Base-by-base conservation (phyloP, 2,888 invertebrate genomes). In the Phortica okadai region DNA sequence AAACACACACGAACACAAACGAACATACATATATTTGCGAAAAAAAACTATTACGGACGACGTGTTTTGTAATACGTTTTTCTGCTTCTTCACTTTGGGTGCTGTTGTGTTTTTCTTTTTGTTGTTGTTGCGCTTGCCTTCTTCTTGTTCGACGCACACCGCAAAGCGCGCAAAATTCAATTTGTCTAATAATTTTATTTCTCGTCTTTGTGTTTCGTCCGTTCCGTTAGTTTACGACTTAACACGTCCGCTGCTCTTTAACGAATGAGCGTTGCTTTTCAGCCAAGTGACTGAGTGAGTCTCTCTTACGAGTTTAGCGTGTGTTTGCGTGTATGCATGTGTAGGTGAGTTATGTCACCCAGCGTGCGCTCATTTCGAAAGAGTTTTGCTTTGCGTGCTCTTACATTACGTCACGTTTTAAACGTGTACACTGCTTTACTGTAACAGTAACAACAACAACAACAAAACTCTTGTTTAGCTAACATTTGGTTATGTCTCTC, bases 381-480 rank as follows among this genome's bases (percentile, higher is more conserved):
- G 33, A 33, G 33, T 33, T 33, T 1, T 4, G 33, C 33, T 2
- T 1, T 33, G 33, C 4, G 0, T 5, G 21, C 64, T 64, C 64
- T 64, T 64, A 33, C 70, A 64, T 82, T 82, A 58, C 44, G 58
- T 69, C 58, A 73, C 73, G 59, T 33, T 33, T 64, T 42, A n/a
- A 59, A 75, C 33, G 33, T 33, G 33, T 33, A 33, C 33, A 33
- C 33, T 33, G 3, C 33, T 1, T 2, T 62, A 62, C 25, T 21
- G 14, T 66, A 6, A 21, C 25, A 4, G 16, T 56, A 6, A 16
- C 16, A 33, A 33, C 33, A 33, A 3, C 33, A 33, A 33, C 33
- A 33, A 33, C 33, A 33, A 33, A 33, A 4, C 16, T 8, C n/a
- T 56, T 56, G 56, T 56, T n/a, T 56, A 56, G 16, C 14, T n/a